Percentiles rank a stretch among this genome's conserved stretches.
Conservation (phyloP, 2,888 invertebrate species). For the Syrphus vitripennis region DNA sequence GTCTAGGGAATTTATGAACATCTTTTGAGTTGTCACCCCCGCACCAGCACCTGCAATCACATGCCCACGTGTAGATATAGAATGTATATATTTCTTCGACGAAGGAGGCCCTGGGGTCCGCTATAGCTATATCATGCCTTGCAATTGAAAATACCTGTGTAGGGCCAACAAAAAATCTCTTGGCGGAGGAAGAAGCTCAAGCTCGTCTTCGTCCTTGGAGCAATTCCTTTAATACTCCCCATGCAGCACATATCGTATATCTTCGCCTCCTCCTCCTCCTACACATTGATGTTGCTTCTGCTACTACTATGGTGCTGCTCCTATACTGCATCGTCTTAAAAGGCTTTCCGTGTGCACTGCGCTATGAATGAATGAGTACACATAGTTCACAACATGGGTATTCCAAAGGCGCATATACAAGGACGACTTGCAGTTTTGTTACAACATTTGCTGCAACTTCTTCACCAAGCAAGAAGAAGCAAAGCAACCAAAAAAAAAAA, state of each 20-base stretch:
- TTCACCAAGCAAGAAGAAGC: neutral
- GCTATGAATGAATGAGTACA: slow-evolving; percentile 69
- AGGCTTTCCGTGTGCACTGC: slow-evolving; percentile 69
- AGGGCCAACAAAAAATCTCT: slow-evolving; percentile 39
- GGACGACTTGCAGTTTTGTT: slow-evolving; percentile 62
- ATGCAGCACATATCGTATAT: slow-evolving; percentile 54
- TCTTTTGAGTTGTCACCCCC: slow-evolving; percentile 55
- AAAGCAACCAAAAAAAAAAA: neutral
- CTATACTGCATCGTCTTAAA: slow-evolving; percentile 62
- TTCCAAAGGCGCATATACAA: slow-evolving; percentile 62
- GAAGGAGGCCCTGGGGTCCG: slow-evolving; percentile 38
- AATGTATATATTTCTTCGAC: neutral
- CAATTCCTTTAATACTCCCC: slow-evolving; percentile 62
- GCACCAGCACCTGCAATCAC: neutral
- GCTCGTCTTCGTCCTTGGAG: slow-evolving; percentile 62
- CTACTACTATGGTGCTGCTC: neutral
- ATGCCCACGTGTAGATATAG: neutral
- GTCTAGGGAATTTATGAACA: slow-evolving; percentile 68
- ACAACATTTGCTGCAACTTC: slow-evolving; percentile 31
- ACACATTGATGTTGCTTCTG: neutral
- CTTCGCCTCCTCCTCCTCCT: slow-evolving; percentile 35
- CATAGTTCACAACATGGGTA: slow-evolving; percentile 54
- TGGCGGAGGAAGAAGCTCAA: slow-evolving; percentile 32
- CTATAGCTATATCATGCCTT: slow-evolving; percentile 50
- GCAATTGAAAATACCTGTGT: slow-evolving; percentile 69